Conservation (phyloP, 2,797 vertebrate genomes). For the Australoheros facetus region DNA sequence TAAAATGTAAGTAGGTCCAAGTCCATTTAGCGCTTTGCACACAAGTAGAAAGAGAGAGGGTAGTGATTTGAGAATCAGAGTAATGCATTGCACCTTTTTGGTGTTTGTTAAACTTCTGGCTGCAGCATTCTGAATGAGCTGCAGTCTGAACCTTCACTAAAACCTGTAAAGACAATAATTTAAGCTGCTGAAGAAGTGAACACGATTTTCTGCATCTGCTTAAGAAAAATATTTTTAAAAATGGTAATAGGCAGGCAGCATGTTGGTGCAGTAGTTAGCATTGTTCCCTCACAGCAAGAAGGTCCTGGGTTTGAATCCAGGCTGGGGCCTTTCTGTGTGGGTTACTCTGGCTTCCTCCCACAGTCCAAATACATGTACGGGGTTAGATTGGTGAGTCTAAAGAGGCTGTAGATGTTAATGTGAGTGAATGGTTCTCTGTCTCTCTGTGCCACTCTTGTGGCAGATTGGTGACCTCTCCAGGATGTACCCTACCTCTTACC, state of each 20-base stretch:
- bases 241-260: not conserved
- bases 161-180: not conserved
- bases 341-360: not conserved
- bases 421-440: not conserved
- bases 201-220: not conserved
- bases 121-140: not conserved
- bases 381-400: not conserved
- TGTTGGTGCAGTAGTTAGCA: not conserved
- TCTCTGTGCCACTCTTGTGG: not conserved
- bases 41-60: not conserved
- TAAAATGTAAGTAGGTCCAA: not conserved
- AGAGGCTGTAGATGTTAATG: accelerated
- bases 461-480: not conserved
- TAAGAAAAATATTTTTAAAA: not conserved
- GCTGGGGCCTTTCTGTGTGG: not conserved
- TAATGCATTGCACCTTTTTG: too few species aligned
- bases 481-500: not conserved
- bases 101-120: too few species aligned
- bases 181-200: not conserved
- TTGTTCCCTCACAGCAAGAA: not conserved
- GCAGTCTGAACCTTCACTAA: not conserved
- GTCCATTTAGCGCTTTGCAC: not conserved
- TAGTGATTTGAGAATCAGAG: too few species aligned
- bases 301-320: not conserved
- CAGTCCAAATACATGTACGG: not conserved